Percentiles rank a stretch among this genome's conserved stretches.
These are phyloP conservation scores for Aspidiotus destructor DNA, from an alignment of 2,888 invertebrate genomes.

Conservation along the genomic window DNA sequence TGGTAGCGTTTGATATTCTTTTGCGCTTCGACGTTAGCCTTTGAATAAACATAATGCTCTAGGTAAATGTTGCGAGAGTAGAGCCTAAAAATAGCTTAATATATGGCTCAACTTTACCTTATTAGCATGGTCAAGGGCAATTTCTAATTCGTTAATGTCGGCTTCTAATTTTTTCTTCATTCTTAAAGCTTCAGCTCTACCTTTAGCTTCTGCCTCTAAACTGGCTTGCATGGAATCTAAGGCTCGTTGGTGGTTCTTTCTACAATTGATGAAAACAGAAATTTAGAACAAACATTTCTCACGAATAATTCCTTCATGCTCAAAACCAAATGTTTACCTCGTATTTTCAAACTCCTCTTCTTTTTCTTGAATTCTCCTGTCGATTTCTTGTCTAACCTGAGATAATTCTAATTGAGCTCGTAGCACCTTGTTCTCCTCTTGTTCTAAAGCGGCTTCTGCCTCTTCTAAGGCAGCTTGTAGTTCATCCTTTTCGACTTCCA, in stretches of 20 bases:
- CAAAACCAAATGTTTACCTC: conserved; percentile 41
- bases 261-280: conserved; percentile 39
- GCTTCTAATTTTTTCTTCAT: conserved; percentile 99
- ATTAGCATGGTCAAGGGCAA: conserved; percentile 97
- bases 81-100: too few relatives aligned
- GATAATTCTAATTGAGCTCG: conserved; percentile 95
- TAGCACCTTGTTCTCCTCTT: conserved; percentile 98
- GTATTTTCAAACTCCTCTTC: conserved; percentile 99
- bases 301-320: too few relatives aligned
- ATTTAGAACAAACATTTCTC: neutral
- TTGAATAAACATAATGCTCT: conserved; percentile 34
- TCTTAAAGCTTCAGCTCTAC: conserved; percentile 98
- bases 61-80: too few relatives aligned
- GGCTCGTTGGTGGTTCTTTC: conserved; percentile 99
- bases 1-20: conserved; percentile 99
- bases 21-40: conserved; percentile 94
- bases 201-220: conserved; percentile 98
- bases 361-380: conserved; percentile 98
- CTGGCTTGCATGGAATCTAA: conserved; percentile 99
- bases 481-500: conserved; percentile 99
- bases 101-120: conserved; percentile 49
- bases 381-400: conserved; percentile 98
- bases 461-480: conserved; percentile 98
- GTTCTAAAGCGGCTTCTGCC: conserved; percentile 97
- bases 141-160: conserved; percentile 99